Evolutionary conservation across 2,888 invertebrate species (phyloP).

Genomic region (Coleophora flavipennella): DNA sequence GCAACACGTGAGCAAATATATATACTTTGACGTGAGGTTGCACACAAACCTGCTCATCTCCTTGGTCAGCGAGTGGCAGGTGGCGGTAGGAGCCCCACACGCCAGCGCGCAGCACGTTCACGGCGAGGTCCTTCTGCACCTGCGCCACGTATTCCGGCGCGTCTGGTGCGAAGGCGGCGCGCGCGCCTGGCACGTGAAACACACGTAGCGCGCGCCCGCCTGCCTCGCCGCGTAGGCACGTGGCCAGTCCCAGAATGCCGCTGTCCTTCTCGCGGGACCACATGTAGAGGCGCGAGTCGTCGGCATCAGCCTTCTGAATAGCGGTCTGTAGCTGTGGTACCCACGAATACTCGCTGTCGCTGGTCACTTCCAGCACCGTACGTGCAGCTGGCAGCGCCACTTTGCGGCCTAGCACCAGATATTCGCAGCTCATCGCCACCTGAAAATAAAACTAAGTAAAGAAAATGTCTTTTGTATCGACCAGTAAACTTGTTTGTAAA

Average conservation of each 20-base stretch:
- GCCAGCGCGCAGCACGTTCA: constrained; percentile 86
- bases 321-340: constrained; percentile 75
- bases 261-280: constrained; percentile 25
- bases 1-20: too few relatives aligned
- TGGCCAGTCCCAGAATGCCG: constrained; percentile 90
- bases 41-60: constrained; percentile 31
- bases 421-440: neutral
- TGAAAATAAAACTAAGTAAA: too few relatives aligned
- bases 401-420: too few relatives aligned
- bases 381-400: too few relatives aligned
- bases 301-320: constrained; percentile 41
- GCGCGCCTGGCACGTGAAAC: constrained; percentile 79
- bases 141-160: constrained; percentile 74
- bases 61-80: constrained; percentile 72
- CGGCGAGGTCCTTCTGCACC: constrained; percentile 82
- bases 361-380: too few relatives aligned
- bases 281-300: neutral
- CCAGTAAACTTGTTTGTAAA: too few relatives aligned
- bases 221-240: constrained; percentile 90
- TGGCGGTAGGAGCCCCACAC: constrained; percentile 93
- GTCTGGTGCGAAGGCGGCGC: constrained; percentile 73
- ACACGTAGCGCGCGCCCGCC: constrained; percentile 85
- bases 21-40: too few relatives aligned
- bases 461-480: too few relatives aligned
- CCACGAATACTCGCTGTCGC: too few relatives aligned